These are phyloP conservation scores for Oscheius sp. DNA, from an alignment of 1,140 invertebrate species.

Conservation along the genomic window DNA sequence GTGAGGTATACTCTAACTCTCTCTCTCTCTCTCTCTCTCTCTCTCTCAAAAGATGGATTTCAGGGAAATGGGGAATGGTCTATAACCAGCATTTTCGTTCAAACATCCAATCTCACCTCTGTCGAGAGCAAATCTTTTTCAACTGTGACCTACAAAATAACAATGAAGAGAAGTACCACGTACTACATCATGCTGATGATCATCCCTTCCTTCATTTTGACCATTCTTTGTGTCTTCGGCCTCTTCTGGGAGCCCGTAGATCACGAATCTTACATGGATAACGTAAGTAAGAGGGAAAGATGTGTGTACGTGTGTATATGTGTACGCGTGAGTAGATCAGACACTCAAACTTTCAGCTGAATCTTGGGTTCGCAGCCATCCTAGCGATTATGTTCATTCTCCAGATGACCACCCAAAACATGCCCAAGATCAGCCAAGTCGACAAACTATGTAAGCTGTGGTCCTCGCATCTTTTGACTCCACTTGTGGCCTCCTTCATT, in stretches of 20 bases:
- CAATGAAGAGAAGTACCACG: background rate
- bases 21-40: background rate
- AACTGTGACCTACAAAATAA: background rate
- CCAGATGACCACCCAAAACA: background rate
- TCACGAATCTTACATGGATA: slow-evolving; percentile 3
- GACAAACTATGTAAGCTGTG: slow-evolving; percentile 9
- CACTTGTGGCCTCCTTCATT: background rate
- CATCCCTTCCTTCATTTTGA: slow-evolving; percentile 17
- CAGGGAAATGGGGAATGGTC: background rate
- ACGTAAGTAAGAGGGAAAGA: background rate
- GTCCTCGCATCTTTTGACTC: background rate
- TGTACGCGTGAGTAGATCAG: background rate
- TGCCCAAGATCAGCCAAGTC: slow-evolving; percentile 1
- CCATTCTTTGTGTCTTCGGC: slow-evolving; percentile 8
- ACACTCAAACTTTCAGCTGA: background rate
- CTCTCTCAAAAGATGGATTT: too few species aligned
- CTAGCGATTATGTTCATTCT: slow-evolving; percentile 2
- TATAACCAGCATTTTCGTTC: background rate
- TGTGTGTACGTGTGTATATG: too few species aligned
- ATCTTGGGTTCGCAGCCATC: slow-evolving; percentile 14
- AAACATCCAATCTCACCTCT: background rate
- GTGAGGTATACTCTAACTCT: background rate
- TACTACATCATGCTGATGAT: slow-evolving; percentile 15
- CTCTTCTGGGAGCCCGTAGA: background rate
- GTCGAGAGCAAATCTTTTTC: background rate